Evolutionary conservation across 2,113 vertebrate species (phyloP).

Genomic region (Otocyon megalotis): DNA sequence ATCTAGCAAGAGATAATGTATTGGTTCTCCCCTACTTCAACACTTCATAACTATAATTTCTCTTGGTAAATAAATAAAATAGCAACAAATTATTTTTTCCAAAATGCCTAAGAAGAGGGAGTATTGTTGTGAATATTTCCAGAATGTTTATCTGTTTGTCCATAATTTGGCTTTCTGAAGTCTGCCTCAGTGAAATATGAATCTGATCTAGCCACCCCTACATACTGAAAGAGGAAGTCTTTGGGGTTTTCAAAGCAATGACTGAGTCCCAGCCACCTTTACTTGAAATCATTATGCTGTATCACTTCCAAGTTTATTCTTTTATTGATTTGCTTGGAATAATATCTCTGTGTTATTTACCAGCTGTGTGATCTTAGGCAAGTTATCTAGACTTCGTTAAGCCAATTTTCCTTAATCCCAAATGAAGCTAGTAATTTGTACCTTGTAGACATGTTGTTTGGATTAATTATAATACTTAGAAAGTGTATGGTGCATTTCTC

Average conservation of each 20-base stretch:
- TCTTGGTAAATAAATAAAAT: background rate
- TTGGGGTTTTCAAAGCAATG: background rate
- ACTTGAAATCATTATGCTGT: background rate
- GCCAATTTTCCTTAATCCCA: background rate
- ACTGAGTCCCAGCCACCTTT: background rate
- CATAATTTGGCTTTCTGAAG: background rate
- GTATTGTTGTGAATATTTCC: background rate
- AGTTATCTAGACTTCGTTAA: background rate
- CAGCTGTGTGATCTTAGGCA: background rate
- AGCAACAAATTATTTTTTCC: background rate
- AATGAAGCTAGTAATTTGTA: background rate
- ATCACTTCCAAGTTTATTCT: background rate
- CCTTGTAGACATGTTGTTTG: background rate
- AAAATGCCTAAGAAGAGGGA: background rate
- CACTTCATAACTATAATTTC: background rate
- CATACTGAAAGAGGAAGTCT: background rate
- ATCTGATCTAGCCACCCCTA: background rate
- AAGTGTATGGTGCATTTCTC: background rate
- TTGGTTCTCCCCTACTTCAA: background rate
- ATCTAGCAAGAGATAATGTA: background rate
- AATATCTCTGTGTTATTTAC: background rate
- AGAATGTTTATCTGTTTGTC: background rate
- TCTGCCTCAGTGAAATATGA: background rate
- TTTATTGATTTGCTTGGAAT: background rate
- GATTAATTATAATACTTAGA: background rate